Conservation (phyloP, 2,888 invertebrate species). For the Ophonus ardosiacus region DNA sequence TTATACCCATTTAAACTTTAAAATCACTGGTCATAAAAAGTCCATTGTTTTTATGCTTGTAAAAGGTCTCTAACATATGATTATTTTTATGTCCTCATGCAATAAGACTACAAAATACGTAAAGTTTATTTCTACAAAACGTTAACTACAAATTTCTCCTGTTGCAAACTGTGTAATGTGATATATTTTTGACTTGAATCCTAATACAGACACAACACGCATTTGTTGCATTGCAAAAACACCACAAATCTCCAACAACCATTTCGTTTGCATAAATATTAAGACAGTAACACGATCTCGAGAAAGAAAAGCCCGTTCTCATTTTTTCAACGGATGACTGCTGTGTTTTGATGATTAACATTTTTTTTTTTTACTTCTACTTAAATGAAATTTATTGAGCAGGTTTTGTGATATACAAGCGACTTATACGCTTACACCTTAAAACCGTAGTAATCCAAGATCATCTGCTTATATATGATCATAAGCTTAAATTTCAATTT, state of each 20-base stretch:
- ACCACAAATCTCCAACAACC: conserved; percentile 30
- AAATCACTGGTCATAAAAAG: neutral
- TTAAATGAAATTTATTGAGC: conserved; percentile 53
- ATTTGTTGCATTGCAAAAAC: conserved; percentile 14
- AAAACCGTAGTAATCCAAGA: conserved; percentile 49
- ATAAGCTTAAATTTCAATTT: conserved; percentile 48
- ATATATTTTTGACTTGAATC: conserved; percentile 16
- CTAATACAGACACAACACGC: conserved; percentile 3
- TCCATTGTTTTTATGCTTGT: conserved; percentile 8
- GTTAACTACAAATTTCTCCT: conserved; percentile 26
- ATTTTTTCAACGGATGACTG: conserved; percentile 40
- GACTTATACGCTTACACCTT: conserved; percentile 22
- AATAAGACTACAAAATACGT: neutral
- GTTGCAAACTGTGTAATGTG: conserved; percentile 39
- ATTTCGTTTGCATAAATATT: conserved; percentile 54
- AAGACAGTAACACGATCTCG: conserved; percentile 43
- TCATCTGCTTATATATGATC: conserved; percentile 41
- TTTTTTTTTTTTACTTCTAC: conserved; percentile 52
- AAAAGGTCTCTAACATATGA: conserved; percentile 30
- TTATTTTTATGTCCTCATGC: conserved; percentile 11
- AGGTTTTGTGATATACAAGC: conserved; percentile 43
- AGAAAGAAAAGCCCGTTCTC: conserved; percentile 5
- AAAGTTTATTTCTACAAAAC: conserved; percentile 12
- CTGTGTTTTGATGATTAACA: conserved; percentile 55
- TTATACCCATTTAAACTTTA: neutral